phyloP scores from a whole-genome alignment of 2,888 invertebrate genomes.

The Diloba caeruleocephala region DNA sequence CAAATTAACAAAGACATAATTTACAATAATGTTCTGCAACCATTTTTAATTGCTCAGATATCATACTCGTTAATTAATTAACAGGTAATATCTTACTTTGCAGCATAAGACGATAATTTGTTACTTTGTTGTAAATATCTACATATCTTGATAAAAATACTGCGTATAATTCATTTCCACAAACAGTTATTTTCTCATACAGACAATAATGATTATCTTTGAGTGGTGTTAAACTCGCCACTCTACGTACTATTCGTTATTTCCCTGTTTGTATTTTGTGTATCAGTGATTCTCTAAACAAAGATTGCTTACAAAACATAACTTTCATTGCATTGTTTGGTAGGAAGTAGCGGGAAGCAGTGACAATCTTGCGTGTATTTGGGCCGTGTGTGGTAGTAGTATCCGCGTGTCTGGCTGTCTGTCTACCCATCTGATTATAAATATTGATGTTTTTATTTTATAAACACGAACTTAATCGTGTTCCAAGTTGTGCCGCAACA shows the following conservation, averaged over 20 bases:
- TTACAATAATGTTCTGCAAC: too few species aligned
- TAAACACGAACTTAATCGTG: too few species aligned
- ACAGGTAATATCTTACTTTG: too few species aligned
- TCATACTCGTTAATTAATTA: too few species aligned
- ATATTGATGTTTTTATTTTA: too few species aligned
- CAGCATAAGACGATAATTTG: too few species aligned
- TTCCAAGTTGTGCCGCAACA: too few species aligned
- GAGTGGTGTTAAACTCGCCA: constrained; percentile 17
- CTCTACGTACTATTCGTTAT: constrained; percentile 17
- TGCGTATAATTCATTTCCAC: constrained; percentile 14
- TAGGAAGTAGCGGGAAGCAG: constrained; percentile 24
- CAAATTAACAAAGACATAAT: too few species aligned
- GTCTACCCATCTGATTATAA: not conserved
- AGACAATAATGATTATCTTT: constrained; percentile 8
- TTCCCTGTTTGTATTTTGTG: constrained; percentile 13
- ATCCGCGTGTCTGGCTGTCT: not conserved
- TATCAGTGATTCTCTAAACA: constrained; percentile 27
- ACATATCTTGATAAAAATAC: not conserved
- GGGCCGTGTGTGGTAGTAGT: not conserved
- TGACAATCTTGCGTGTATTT: constrained; percentile 21
- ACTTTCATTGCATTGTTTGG: constrained; percentile 45
- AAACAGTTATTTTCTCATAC: constrained; percentile 15
- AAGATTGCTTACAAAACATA: constrained; percentile 21
- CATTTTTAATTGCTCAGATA: too few species aligned
- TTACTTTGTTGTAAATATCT: too few species aligned